phyloP scores from a whole-genome alignment of 2,113 vertebrate species.

The Pogona vitticeps region DNA sequence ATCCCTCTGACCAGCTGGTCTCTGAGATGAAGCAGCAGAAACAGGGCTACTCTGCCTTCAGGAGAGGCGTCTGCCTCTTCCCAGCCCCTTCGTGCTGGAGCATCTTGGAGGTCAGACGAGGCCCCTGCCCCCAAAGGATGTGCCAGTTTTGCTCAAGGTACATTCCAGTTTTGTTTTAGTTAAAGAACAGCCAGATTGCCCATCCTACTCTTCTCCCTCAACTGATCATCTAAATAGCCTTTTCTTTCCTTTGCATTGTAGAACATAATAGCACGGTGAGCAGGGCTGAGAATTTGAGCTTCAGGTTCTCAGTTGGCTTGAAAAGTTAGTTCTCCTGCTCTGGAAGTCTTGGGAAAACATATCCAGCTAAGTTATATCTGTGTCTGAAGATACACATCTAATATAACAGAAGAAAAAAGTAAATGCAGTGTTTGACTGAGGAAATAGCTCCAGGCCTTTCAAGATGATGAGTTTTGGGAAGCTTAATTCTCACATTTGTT shows the following conservation, averaged over 20 bases:
- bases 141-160: not conserved
- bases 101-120: no score
- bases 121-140: not conserved
- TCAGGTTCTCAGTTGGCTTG: not conserved
- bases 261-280: not conserved
- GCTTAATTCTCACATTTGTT: not conserved
- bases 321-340: not conserved
- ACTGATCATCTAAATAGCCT: not conserved
- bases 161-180: not conserved
- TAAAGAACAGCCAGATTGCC: not conserved
- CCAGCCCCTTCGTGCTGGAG: no score
- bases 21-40: no score
- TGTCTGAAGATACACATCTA: not conserved
- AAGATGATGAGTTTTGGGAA: not conserved
- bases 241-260: not conserved
- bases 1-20: no score
- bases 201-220: not conserved
- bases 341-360: not conserved
- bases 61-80: no score
- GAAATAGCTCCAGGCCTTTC: not conserved
- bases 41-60: no score
- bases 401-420: not conserved
- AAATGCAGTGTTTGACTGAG: not conserved
- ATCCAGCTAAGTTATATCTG: not conserved
- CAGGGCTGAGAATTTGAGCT: not conserved